Evolutionary conservation across 1,140 invertebrate species (phyloP), one percentile per base, ranked within the genome.

Genomic region (Epicauta chinensis): DNA sequence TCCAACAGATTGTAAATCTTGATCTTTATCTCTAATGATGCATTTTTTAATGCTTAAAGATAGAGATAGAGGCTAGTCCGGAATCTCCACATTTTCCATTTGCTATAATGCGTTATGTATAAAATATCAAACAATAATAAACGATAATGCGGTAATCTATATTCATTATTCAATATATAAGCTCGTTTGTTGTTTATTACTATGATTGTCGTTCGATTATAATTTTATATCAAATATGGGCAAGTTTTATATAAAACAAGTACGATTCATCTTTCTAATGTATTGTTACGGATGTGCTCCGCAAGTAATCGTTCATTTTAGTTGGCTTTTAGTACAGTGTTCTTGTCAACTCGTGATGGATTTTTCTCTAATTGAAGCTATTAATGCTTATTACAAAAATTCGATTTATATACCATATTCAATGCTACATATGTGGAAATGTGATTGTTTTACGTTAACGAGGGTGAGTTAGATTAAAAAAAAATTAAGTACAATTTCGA

Each of bases 231-330:
- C 43, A 10, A 46, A 47, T 47, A 47, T 17, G 45, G 45, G 4
- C 23, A 23, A 23, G 23, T 23, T 23, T 23, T 23, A 23, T 23
- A 23, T 7, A 29, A 23, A 47, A 47, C 38, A 35, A 40, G 38
- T 50, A 44, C 29, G 10, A 44, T 45, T 50, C 38, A 32, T 55
- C 49, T 49, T 31, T 42, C 42, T 46, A 46, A 46, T 53, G 43
- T 23, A 23, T 38, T n/a, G 13, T 7, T 38, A 38, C 36, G 36
- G 2, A 7, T 38, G 7, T 38, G 3, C 13, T 14, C 13, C 13
- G 36, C 11, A 38, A 38, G 16, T 16, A 38, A 38, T 38, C 3
- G 13, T 14, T 16, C 11, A 38, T 13, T 38, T 14, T 38, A 38
- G 16, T n/a, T 9, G 7, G 9, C 7, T 38, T 38, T 12, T 38